Percentiles rank a stretch among this genome's conserved stretches.
Conservation (phyloP, 2,113 vertebrate species). For the Xiphophorus maculatus region DNA sequence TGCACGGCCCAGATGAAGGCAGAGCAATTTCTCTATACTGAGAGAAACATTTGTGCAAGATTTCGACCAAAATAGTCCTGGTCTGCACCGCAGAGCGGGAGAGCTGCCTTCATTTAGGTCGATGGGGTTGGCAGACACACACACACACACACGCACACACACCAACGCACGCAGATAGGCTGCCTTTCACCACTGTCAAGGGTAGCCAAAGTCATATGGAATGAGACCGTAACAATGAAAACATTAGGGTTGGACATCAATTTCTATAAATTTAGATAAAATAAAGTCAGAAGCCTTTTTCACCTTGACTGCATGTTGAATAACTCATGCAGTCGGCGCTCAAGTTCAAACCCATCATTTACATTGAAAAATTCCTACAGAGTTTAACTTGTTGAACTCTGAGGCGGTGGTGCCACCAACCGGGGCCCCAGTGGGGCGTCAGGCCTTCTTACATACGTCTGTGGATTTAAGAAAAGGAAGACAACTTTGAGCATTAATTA, state of each 20-base stretch:
- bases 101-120: constrained; percentile 66
- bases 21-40: constrained; percentile 45
- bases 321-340: not conserved
- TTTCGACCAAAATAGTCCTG: constrained; percentile 75
- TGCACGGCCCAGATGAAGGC: constrained; percentile 38
- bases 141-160: constrained; percentile 27
- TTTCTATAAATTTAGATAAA: constrained; percentile 9
- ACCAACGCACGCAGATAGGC: constrained; percentile 33
- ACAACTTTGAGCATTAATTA: not conserved
- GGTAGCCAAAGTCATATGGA: constrained; percentile 61
- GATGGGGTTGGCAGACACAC: constrained; percentile 56
- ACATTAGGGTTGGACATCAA: constrained; percentile 37
- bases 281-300: constrained; percentile 33
- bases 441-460: not conserved
- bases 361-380: not conserved
- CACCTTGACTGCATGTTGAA: not conserved
- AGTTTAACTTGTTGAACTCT: not conserved
- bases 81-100: constrained; percentile 69
- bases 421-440: too few species aligned
- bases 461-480: not conserved
- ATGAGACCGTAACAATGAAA: constrained; percentile 63
- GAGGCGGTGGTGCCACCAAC: not conserved
- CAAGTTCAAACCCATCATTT: constrained; percentile 20
- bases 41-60: constrained; percentile 77
- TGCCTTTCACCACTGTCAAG: constrained; percentile 56